Conservation (phyloP, 2,113 vertebrate species). For the Bombycilla garrulus region DNA sequence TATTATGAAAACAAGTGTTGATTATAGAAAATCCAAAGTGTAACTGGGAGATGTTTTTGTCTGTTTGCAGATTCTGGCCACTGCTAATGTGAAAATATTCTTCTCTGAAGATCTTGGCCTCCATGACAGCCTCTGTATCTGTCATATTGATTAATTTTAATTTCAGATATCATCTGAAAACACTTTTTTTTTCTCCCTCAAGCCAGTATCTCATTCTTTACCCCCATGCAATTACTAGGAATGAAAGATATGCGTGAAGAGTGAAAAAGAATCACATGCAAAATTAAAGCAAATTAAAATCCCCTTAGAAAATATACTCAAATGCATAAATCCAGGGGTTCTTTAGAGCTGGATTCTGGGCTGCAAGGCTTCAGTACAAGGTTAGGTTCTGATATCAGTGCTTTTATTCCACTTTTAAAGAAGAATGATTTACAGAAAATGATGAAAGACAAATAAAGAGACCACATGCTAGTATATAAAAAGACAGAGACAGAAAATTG, state of each 20-base stretch:
- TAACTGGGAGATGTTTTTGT: background rate
- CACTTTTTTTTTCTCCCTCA: background rate
- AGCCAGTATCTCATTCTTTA: background rate
- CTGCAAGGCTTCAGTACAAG: background rate
- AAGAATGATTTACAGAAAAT: background rate
- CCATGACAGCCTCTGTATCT: background rate
- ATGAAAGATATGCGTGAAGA: background rate
- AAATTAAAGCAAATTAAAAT: slow-evolving; percentile 1
- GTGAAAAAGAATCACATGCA: background rate
- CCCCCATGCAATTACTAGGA: background rate
- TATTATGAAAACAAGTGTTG: slow-evolving; percentile 3
- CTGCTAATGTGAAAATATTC: background rate
- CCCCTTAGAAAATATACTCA: background rate
- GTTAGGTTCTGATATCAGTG: background rate
- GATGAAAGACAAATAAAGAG: background rate
- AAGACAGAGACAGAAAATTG: background rate
- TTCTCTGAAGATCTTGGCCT: background rate
- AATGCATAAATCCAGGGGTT: background rate
- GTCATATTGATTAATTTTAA: background rate
- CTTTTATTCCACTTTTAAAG: background rate
- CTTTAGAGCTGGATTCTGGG: background rate
- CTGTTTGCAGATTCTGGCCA: background rate
- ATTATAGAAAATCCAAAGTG: slow-evolving; percentile 19
- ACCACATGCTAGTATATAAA: background rate
- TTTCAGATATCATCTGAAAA: background rate